Conservation (phyloP, 2,888 invertebrate species). For the Hermaeophaga mercurialis region DNA sequence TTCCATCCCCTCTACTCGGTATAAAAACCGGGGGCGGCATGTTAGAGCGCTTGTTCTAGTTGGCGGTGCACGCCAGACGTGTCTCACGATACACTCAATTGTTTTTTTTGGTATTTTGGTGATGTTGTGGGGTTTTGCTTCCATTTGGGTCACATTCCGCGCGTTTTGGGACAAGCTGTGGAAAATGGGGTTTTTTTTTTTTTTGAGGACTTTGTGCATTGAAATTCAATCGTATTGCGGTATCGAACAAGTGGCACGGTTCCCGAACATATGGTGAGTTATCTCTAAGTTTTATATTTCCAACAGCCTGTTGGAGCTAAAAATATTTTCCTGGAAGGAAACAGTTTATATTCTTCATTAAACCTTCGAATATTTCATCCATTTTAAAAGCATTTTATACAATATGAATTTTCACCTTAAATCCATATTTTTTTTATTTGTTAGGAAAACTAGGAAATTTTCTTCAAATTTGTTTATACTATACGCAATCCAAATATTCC, state of each 20-base stretch:
- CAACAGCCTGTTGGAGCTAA: too few species aligned
- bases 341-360: too few species aligned
- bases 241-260: slow-evolving; percentile 1
- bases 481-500: too few species aligned
- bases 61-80: slow-evolving; percentile 25
- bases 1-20: slow-evolving; percentile 53
- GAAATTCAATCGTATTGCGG: slow-evolving; percentile 1
- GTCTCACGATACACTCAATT: slow-evolving; percentile 12
- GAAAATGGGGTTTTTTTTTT: slow-evolving; percentile 19
- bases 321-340: too few species aligned
- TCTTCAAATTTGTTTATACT: too few species aligned
- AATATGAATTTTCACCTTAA: too few species aligned
- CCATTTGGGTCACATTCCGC: slow-evolving; percentile 15
- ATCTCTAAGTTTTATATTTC: too few species aligned
- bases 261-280: slow-evolving; percentile 23
- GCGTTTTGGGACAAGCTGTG: slow-evolving; percentile 17
- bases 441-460: too few species aligned
- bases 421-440: too few species aligned
- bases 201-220: slow-evolving; percentile 9
- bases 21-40: slow-evolving; percentile 53
- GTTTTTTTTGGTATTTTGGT: slow-evolving; percentile 16
- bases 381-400: too few species aligned
- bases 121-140: slow-evolving; percentile 21
- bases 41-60: slow-evolving; percentile 27
- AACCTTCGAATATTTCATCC: too few species aligned